These are phyloP conservation scores for Himalopsyche tibetana DNA, from an alignment of 2,888 invertebrate genomes.

Conservation along the genomic window DNA sequence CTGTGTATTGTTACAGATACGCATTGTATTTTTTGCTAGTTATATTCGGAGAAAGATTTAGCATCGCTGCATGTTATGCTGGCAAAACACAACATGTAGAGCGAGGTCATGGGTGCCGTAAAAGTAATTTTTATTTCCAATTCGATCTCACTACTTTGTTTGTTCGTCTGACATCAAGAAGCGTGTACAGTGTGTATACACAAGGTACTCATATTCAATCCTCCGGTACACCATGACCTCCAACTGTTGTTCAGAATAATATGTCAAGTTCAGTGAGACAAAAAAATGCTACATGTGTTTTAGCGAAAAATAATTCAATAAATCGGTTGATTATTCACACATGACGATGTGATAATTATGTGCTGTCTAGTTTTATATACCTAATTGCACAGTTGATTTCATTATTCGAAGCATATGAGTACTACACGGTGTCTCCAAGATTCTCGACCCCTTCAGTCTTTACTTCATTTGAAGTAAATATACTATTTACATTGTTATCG, in stretches of 20 bases:
- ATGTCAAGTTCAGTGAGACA: neutral
- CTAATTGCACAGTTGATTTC: too few relatives aligned
- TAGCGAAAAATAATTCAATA: neutral
- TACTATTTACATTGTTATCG: too few relatives aligned
- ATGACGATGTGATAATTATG: neutral
- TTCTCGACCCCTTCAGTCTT: too few relatives aligned
- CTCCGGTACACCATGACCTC: neutral
- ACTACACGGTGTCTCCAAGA: too few relatives aligned
- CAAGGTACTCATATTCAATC: neutral
- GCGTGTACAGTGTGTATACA: neutral
- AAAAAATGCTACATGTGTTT: neutral
- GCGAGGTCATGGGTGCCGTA: slow-evolving; percentile 45
- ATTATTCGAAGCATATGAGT: too few relatives aligned
- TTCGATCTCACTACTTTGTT: slow-evolving; percentile 17
- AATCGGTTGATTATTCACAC: neutral
- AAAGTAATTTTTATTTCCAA: slow-evolving; percentile 35
- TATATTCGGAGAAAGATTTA: neutral
- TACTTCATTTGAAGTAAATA: too few relatives aligned
- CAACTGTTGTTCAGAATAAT: neutral
- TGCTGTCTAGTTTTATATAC: too few relatives aligned
- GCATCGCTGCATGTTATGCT: neutral
- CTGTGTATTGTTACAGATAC: too few relatives aligned
- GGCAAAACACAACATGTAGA: slow-evolving; percentile 27
- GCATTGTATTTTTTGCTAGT: too few relatives aligned
- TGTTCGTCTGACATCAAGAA: neutral